Evolutionary conservation across 2,113 vertebrate species (phyloP), one percentile per base, ranked within the genome.

Genomic region (Grantiella picta): DNA sequence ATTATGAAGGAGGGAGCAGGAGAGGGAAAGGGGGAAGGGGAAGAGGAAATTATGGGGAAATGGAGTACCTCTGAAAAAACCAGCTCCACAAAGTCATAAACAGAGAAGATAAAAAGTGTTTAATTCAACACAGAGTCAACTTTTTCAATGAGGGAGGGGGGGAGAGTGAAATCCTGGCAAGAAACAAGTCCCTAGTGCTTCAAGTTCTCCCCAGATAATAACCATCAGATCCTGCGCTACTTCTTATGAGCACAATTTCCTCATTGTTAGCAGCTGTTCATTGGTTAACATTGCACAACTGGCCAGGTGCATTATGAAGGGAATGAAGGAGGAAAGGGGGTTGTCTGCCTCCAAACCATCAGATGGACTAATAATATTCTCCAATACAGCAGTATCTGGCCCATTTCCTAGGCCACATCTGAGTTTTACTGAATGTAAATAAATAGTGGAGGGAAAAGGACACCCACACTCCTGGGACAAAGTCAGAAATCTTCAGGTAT

Each of bases 261-360:
- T 98, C 96, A 98, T 98, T 98, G 97, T 97, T 98, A 97, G 95
- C 98, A 98, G 97, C 97, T 98, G 98, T 93, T 96, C 88, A 95
- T 95, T 97, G 97, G 97, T 94, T 66, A 96, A 65, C 84, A 87
- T 98, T 98, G 97, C 97, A 97, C 97, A 98, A 97, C 95, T 83
- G 93, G 72, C 97, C 98, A 98, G 98, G 97, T 98, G 97, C 96
- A 89, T 36, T 83, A 60, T 1, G 5, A 73, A 91, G 38, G 45
- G 86, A 92, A 79, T 23, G 78, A 88, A 91, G 54, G 82, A 82
- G 47, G 23, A 94, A 59, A 89, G 93, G 96, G 91, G 90, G n/a
- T 33, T 96, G 72, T 89, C 95, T 97, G 97, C 89, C 91, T 82
- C 88, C 89, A 81, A 83, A 86, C 68, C 78, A 63, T 94, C 81